Conservation (phyloP, 2,797 vertebrate species). For the Enteromius afrohamiltoni region DNA sequence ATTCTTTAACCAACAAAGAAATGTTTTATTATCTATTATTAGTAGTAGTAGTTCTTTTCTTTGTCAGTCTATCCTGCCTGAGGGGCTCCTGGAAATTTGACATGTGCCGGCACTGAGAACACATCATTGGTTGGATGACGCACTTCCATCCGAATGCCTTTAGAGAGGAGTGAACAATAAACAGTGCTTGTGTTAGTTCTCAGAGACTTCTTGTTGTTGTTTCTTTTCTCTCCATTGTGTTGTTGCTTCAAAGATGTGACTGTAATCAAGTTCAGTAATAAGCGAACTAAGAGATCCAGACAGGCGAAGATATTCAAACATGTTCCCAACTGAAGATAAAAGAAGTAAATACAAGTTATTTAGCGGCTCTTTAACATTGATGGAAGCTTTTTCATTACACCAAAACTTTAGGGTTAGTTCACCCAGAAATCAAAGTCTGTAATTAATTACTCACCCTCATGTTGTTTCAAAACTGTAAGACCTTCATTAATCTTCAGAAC, state of each 20-base stretch:
- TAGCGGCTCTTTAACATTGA: neutral
- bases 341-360: neutral
- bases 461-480: too few species aligned
- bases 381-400: neutral
- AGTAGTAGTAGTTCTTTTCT: neutral
- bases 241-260: neutral
- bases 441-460: too few species aligned
- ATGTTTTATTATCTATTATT: neutral
- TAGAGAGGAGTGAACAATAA: slow-evolving; percentile 41
- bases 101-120: neutral
- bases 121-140: slow-evolving; percentile 44
- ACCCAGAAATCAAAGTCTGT: too few species aligned
- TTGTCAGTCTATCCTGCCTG: neutral
- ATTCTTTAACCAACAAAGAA: neutral
- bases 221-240: slow-evolving; percentile 3
- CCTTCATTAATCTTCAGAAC: too few species aligned
- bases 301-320: neutral
- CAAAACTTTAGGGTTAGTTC: neutral
- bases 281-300: neutral
- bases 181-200: slow-evolving; percentile 31
- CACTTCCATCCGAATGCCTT: slow-evolving; percentile 46
- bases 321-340: neutral
- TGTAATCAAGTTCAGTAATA: neutral
- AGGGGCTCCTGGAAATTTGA: neutral
- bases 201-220: neutral